Conservation (phyloP, 2,888 invertebrate genomes). For the Synergus gifuensis region DNA sequence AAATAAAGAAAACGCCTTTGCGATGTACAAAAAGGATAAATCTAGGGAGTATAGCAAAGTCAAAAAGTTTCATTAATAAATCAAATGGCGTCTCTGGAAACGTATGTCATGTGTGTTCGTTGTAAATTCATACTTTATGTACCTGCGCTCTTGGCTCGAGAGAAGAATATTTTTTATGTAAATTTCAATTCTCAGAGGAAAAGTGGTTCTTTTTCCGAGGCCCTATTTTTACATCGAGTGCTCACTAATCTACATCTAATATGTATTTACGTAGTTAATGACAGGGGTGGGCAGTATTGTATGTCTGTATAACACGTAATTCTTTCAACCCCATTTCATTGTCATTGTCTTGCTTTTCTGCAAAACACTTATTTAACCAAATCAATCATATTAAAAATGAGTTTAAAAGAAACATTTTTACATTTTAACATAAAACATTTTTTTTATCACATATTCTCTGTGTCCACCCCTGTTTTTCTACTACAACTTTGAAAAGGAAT, state of each 20-base stretch:
- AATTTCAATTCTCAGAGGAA: slow-evolving; percentile 9
- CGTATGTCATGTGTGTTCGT: neutral
- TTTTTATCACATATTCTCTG: neutral
- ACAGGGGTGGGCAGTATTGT: slow-evolving; percentile 28
- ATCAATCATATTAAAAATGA: neutral
- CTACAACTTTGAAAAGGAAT: neutral
- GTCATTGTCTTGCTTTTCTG: neutral
- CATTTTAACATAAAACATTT: too few species aligned
- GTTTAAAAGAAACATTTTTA: neutral
- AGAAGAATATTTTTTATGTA: slow-evolving; percentile 1
- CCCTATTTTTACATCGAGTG: neutral
- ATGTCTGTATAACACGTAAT: neutral
- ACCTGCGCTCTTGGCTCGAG: neutral
- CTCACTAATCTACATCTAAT: slow-evolving; percentile 15
- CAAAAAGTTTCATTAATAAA: slow-evolving; percentile 5
- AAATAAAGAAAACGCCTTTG: neutral
- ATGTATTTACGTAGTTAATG: slow-evolving; percentile 19
- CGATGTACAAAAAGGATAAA: neutral
- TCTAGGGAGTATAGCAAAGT: neutral
- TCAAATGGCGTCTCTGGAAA: neutral
- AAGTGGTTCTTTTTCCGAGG: slow-evolving; percentile 1
- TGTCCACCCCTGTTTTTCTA: slow-evolving; percentile 9
- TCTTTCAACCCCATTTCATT: neutral
- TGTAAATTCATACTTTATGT: slow-evolving; percentile 20
- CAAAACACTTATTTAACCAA: neutral